These are phyloP conservation scores for Pristis pectinata DNA, from an alignment of 2,797 vertebrate genomes.

Conservation along the genomic window DNA sequence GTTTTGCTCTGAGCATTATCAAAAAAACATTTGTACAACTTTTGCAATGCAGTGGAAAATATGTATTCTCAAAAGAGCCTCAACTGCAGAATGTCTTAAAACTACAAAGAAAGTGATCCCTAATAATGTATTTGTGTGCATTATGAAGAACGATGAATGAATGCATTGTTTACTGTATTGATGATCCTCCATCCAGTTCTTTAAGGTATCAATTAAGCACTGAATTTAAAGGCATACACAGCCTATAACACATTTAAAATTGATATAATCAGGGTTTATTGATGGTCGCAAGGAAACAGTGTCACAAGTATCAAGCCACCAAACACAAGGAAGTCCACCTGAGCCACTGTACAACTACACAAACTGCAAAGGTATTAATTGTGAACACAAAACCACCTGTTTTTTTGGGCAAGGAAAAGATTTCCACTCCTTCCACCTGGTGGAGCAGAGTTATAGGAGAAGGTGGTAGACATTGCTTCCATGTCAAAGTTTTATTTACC, in stretches of 20 bases:
- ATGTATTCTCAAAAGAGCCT: background rate
- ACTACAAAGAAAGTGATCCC: background rate
- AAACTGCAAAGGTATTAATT: background rate
- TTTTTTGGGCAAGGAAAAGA: background rate
- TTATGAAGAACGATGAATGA: background rate
- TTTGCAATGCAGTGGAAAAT: conserved; percentile 11
- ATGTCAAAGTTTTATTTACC: background rate
- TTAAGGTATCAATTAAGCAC: background rate
- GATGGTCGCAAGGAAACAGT: background rate
- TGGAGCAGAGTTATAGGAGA: background rate
- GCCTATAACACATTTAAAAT: background rate
- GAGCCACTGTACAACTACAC: background rate
- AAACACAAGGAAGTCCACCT: background rate
- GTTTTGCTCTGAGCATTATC: background rate
- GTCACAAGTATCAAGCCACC: background rate
- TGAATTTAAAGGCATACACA: background rate
- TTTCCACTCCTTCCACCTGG: background rate
- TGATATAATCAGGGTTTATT: background rate
- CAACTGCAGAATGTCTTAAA: background rate
- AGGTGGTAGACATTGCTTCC: background rate
- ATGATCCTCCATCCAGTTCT: background rate
- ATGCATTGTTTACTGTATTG: background rate
- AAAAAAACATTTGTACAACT: background rate
- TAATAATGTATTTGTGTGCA: background rate
- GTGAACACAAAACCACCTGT: background rate